These are phyloP conservation scores for Mastomys natalensis DNA, from an alignment of 2,113 vertebrate species.

Conservation along the genomic window DNA sequence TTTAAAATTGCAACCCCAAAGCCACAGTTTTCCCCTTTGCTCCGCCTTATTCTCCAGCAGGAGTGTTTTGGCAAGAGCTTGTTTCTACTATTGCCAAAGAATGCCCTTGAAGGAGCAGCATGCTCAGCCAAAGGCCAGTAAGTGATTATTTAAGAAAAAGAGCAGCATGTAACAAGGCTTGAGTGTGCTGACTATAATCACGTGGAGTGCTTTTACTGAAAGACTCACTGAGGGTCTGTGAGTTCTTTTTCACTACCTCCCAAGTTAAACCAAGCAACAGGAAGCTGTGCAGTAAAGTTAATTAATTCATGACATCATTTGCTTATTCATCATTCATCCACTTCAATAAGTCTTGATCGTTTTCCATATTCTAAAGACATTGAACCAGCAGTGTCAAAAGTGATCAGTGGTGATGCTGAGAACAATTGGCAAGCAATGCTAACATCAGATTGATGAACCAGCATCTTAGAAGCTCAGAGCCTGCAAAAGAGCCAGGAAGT, in stretches of 20 bases:
- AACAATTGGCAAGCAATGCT: background rate
- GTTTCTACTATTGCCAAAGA: background rate
- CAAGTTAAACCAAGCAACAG: background rate
- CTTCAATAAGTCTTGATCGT: background rate
- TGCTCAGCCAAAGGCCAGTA: background rate
- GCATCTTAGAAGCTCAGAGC: background rate
- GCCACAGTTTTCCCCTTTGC: constrained; percentile 57
- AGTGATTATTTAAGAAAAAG: background rate
- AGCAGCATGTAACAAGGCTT: background rate
- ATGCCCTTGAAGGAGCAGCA: constrained; percentile 24
- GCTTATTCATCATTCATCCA: background rate
- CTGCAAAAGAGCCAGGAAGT: background rate
- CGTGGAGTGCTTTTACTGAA: background rate
- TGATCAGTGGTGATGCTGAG: background rate
- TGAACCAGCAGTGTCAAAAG: background rate
- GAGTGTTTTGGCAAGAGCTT: constrained; percentile 24
- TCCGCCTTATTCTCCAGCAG: constrained; percentile 31
- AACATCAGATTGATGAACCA: background rate
- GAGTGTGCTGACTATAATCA: background rate
- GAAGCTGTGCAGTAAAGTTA: background rate
- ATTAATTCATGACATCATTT: background rate
- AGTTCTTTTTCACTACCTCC: background rate
- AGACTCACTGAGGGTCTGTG: background rate
- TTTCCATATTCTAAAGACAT: constrained; percentile 7
- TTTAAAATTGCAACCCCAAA: constrained; percentile 67